Percentiles rank a stretch among this genome's conserved stretches.
Evolutionary conservation across 2,797 vertebrate genomes (phyloP).

Genomic region (Adrianichthys oophorus): DNA sequence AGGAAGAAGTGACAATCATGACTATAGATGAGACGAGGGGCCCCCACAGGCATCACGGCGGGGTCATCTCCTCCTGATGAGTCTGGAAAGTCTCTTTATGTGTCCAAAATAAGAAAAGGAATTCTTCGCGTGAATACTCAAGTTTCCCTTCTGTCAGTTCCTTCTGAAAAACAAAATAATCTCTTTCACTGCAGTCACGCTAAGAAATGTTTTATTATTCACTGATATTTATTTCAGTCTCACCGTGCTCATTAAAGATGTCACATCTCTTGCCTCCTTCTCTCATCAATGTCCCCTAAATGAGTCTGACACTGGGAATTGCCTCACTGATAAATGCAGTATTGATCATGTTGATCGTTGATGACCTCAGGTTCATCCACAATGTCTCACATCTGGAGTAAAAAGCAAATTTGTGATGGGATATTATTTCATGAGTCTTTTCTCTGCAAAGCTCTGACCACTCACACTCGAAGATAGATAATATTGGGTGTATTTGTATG

Average conservation of each 20-base stretch:
- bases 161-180: slow-evolving; percentile 8
- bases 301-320: slow-evolving; percentile 20
- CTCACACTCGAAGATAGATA: slow-evolving; percentile 53
- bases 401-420: slow-evolving; percentile 3
- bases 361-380: slow-evolving; percentile 37
- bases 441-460: slow-evolving; percentile 13
- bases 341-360: slow-evolving; percentile 47
- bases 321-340: slow-evolving; percentile 30
- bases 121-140: slow-evolving; percentile 18
- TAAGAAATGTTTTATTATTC: slow-evolving; percentile 33
- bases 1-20: slow-evolving; percentile 76
- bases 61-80: slow-evolving; percentile 49
- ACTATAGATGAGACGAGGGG: slow-evolving; percentile 70
- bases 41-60: slow-evolving; percentile 45
- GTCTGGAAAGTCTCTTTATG: slow-evolving; percentile 49
- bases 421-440: slow-evolving; percentile 5
- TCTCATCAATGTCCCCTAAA: slow-evolving; percentile 26
- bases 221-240: not conserved
- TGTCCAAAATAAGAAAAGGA: slow-evolving; percentile 44
- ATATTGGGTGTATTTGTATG: too few relatives aligned
- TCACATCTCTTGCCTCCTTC: not conserved
- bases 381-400: slow-evolving; percentile 46
- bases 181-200: slow-evolving; percentile 21
- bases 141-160: slow-evolving; percentile 6
- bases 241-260: not conserved